These are phyloP conservation scores for Meliscaeva auricollis DNA, from an alignment of 2,888 invertebrate genomes.

Conservation along the genomic window DNA sequence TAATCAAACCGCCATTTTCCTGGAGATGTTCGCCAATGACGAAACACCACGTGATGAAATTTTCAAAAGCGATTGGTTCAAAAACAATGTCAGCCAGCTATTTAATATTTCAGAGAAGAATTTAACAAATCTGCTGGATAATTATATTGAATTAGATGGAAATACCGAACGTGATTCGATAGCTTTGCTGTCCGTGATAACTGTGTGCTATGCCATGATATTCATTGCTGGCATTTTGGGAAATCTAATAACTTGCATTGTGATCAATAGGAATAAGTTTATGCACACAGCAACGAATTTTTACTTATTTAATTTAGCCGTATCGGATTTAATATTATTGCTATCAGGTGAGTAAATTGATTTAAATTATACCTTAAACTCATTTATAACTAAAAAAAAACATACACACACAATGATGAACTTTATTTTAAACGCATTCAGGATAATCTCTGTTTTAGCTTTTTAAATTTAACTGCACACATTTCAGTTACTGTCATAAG, in stretches of 20 bases:
- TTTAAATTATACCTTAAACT: not conserved
- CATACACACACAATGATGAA: too few relatives aligned
- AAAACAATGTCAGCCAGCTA: constrained; percentile 81
- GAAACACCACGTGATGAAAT: constrained; percentile 72
- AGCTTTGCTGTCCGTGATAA: constrained; percentile 85
- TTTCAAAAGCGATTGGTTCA: constrained; percentile 81
- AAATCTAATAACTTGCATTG: constrained; percentile 93
- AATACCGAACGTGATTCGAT: constrained; percentile 77
- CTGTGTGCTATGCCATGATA: constrained; percentile 87
- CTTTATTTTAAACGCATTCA: too few relatives aligned
- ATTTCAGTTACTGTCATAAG: too few relatives aligned
- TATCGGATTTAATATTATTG: constrained; percentile 92
- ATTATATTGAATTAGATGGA: constrained; percentile 43
- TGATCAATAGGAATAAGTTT: constrained; percentile 91
- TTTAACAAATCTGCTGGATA: constrained; percentile 78
- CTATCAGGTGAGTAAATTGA: constrained; percentile 87
- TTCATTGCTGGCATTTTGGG: constrained; percentile 90
- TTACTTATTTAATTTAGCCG: constrained; percentile 93
- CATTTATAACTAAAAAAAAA: too few relatives aligned
- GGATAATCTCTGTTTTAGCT: too few relatives aligned
- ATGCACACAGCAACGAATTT: constrained; percentile 94
- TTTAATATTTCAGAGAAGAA: constrained; percentile 82
- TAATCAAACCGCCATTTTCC: constrained; percentile 70
- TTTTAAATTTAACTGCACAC: too few relatives aligned
- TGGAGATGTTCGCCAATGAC: constrained; percentile 65